These are phyloP conservation scores for Scolopax bukidnonensis DNA, from an alignment of 2,797 vertebrate genomes.

Conservation along the genomic window DNA sequence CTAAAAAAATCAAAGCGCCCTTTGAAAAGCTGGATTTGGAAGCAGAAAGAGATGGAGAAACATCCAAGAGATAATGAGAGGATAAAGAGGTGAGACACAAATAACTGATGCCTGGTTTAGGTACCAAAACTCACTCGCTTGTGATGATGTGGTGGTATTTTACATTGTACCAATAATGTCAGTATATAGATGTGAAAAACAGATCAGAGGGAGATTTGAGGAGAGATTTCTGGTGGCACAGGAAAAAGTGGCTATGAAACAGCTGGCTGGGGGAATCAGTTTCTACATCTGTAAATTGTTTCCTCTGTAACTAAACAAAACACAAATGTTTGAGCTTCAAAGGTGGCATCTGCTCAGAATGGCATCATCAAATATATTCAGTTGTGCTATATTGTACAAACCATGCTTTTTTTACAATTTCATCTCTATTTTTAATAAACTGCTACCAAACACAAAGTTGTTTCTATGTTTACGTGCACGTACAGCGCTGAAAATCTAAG, in stretches of 20 bases:
- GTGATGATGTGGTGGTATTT: neutral
- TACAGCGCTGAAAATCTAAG: neutral
- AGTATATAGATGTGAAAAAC: neutral
- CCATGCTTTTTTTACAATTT: neutral
- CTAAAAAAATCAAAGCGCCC: neutral
- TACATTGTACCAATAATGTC: neutral
- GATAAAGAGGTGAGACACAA: neutral
- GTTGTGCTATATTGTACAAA: neutral
- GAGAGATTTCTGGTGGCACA: neutral
- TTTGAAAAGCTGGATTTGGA: neutral
- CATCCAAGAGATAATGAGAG: neutral
- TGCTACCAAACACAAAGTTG: neutral
- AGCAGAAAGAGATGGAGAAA: neutral
- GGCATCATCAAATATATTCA: neutral
- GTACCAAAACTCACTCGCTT: neutral
- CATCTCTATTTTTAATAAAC: neutral
- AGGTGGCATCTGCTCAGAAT: neutral
- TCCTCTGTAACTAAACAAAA: neutral
- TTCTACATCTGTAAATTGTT: neutral
- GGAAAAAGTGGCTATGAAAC: neutral
- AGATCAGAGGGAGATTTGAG: neutral
- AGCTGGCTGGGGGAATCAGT: neutral
- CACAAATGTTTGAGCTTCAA: neutral
- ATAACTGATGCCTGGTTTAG: neutral
- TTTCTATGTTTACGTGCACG: neutral